Conservation (phyloP, 2,113 vertebrate genomes). For the Azemiops feae region DNA sequence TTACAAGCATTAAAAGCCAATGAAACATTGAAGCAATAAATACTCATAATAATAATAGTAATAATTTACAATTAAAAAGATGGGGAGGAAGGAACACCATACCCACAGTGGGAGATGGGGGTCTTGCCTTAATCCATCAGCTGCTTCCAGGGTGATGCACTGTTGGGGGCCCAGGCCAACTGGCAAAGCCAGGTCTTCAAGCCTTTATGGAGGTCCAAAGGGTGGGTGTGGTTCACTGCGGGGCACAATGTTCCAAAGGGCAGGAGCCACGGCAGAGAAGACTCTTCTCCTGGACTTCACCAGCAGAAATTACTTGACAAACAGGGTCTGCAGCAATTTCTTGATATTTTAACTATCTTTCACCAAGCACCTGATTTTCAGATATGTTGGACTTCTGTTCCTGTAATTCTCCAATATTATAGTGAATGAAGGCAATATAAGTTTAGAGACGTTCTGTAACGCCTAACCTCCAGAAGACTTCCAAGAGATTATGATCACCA, state of each 20-base stretch:
- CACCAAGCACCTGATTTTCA: not conserved
- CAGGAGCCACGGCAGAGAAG: not conserved
- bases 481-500: not conserved
- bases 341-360: not conserved
- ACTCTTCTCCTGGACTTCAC: not conserved
- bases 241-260: not conserved
- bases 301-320: not conserved
- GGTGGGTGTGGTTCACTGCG: not conserved
- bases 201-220: not conserved
- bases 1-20: not conserved
- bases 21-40: not conserved
- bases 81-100: too few relatives aligned
- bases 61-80: too few relatives aligned
- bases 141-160: too few relatives aligned
- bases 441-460: not conserved
- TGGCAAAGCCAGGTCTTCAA: not conserved
- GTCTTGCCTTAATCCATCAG: too few relatives aligned
- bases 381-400: not conserved
- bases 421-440: not conserved
- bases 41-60: not conserved
- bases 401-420: not conserved
- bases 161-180: not conserved
- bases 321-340: not conserved
- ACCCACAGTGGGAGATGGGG: too few relatives aligned
- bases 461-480: not conserved